Percentiles rank a stretch among this genome's conserved stretches.
These are phyloP conservation scores for Pissodes strobi DNA, from an alignment of 1,140 invertebrate species.

Conservation along the genomic window DNA sequence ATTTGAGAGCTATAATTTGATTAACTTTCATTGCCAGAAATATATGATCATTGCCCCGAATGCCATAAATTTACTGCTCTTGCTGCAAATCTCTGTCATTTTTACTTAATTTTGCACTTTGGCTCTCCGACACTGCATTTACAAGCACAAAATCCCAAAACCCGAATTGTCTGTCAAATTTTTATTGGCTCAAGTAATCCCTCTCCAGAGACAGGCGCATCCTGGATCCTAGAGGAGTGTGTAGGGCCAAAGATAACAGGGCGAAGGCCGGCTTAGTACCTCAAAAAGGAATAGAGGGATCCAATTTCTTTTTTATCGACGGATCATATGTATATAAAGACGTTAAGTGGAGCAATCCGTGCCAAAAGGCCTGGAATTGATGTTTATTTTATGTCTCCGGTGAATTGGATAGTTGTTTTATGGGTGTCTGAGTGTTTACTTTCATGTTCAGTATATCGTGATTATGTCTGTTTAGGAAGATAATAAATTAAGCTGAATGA, in stretches of 20 bases:
- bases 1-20: too few relatives aligned
- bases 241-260: slow-evolving; percentile 25
- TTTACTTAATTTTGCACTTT: too few relatives aligned
- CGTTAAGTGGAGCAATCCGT: slow-evolving; percentile 25
- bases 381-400: slow-evolving; percentile 18
- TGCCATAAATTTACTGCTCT: too few relatives aligned
- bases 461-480: too few relatives aligned
- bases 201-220: slow-evolving; percentile 21
- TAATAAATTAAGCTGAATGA: too few relatives aligned
- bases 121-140: not conserved
- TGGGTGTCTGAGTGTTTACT: slow-evolving; percentile 9
- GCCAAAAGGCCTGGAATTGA: slow-evolving; percentile 6
- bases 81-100: too few relatives aligned
- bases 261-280: slow-evolving; percentile 24
- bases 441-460: not conserved
- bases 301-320: slow-evolving; percentile 29
- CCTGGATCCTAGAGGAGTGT: slow-evolving; percentile 16
- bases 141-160: slow-evolving; percentile 8
- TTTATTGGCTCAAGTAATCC: slow-evolving; percentile 23
- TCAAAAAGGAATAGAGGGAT: slow-evolving; percentile 22
- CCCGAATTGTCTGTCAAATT: slow-evolving; percentile 26
- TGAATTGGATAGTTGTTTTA: slow-evolving; percentile 20
- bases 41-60: too few relatives aligned
- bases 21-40: too few relatives aligned
- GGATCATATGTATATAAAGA: slow-evolving; percentile 28